Percentiles rank a stretch among this genome's conserved stretches.
These are phyloP conservation scores for Acronicta aceris DNA, from an alignment of 2,888 invertebrate species.

Conservation along the genomic window DNA sequence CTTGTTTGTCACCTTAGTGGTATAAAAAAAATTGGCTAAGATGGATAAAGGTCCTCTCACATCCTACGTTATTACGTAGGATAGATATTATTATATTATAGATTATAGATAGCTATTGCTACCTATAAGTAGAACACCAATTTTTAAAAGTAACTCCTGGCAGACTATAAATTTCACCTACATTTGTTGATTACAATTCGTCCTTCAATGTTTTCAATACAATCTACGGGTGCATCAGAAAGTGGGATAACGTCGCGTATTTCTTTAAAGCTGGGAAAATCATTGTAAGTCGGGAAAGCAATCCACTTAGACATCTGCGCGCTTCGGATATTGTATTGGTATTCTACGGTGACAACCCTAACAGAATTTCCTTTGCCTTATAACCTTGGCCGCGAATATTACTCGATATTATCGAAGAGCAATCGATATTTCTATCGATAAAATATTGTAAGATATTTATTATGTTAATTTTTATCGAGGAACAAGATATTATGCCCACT, in stretches of 20 bases:
- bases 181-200: constrained; percentile 44
- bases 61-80: too few species aligned
- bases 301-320: constrained; percentile 52
- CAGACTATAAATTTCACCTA: not conserved
- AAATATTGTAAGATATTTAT: too few species aligned
- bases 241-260: constrained; percentile 24
- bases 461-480: too few species aligned
- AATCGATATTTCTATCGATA: not conserved
- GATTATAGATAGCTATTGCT: too few species aligned
- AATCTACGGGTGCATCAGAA: constrained; percentile 37
- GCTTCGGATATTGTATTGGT: constrained; percentile 51
- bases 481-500: too few species aligned
- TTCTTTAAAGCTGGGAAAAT: constrained; percentile 38
- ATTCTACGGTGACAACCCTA: constrained; percentile 40
- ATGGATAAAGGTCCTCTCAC: too few species aligned
- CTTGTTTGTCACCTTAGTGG: too few species aligned
- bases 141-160: too few species aligned
- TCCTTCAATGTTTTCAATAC: constrained; percentile 37
- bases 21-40: too few species aligned
- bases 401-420: not conserved
- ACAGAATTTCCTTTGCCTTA: constrained; percentile 17
- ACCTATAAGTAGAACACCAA: too few species aligned
- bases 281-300: constrained; percentile 42
- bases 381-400: constrained; percentile 18
- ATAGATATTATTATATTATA: too few species aligned